phyloP scores from a whole-genome alignment of 2,113 vertebrate genomes.

The Callionymus lyra region DNA sequence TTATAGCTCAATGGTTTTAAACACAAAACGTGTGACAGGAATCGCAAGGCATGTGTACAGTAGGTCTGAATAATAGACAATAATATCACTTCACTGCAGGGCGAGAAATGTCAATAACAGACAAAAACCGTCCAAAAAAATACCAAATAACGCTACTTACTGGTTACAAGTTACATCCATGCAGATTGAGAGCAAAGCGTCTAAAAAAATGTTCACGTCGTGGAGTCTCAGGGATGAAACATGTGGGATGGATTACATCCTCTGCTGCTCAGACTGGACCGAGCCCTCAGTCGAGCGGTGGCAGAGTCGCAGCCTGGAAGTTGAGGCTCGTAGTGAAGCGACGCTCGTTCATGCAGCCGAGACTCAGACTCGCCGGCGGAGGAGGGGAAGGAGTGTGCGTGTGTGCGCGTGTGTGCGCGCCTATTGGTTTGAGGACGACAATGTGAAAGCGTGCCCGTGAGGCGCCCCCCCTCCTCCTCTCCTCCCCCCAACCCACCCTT shows the following conservation, averaged over 20 bases:
- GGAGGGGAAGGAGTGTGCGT: conserved; percentile 24
- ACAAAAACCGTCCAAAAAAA: neutral
- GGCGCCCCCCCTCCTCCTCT: conserved; percentile 54
- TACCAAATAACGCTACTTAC: conserved; percentile 53
- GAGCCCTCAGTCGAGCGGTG: conserved; percentile 65
- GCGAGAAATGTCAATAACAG: too few species aligned
- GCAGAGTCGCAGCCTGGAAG: conserved; percentile 65
- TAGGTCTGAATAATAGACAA: too few species aligned
- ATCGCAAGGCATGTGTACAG: too few species aligned
- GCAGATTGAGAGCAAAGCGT: conserved; percentile 34
- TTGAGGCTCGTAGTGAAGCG: conserved; percentile 73
- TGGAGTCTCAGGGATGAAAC: conserved; percentile 57
- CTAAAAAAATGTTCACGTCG: conserved; percentile 46
- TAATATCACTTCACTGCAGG: too few species aligned
- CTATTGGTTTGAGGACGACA: conserved; percentile 75
- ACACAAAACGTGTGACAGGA: too few species aligned
- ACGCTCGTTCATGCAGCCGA: conserved; percentile 76
- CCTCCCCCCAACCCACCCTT: conserved; percentile 10
- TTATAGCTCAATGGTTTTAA: too few species aligned
- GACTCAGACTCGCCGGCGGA: conserved; percentile 68
- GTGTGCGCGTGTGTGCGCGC: conserved; percentile 44
- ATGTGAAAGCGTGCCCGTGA: conserved; percentile 85
- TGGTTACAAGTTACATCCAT: conserved; percentile 65
- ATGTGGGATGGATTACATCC: conserved; percentile 76
- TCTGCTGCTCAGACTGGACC: conserved; percentile 60